Evolutionary conservation across 1,140 invertebrate genomes (phyloP), one percentile per base, ranked within the genome.

Genomic region (Portunus trituberculatus): DNA sequence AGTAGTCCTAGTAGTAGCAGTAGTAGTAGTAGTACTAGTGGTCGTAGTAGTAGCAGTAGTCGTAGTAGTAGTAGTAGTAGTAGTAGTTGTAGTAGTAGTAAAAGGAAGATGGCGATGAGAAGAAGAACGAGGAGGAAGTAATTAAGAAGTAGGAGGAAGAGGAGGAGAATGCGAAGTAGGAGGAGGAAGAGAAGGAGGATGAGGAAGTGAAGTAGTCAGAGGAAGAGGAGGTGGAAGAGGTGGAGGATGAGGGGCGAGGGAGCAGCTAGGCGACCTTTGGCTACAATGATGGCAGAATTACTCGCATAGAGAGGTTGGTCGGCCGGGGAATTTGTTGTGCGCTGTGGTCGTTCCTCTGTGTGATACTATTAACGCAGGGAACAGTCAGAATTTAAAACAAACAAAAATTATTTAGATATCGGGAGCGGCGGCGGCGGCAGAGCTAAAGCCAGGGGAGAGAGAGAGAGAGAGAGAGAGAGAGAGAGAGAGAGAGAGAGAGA

Each of bases 361-460:
- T 93, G 92, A 93, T 93, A 83, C 82, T 93, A 93, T 93, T 93
- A 93, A 29, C 92, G 82, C 92, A 10, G 92, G 83, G 45, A 32
- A 83, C 92, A 93, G 83, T 28, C 45, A 83, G 82, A 93, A 93
- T 93, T n/a, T 87, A 93, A 93, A 93, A 93, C 92, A 93, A 93
- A 93, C 92, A 93, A 93, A 93, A 93, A 86, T 87, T 93, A 93
- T 93, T 84, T 93, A 93, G 83, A 88, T 84, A 88, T 45, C 46
- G 83, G 46, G 46, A 93, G n/a, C 16, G 84, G 92, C 67, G 52
- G 67, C 67, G 67, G 67, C 67, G 16, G 67, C 25, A 76, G 67
- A 76, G 67, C 67, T 76, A 76, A 76, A 76, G 16, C 67, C n/a
- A 93, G 45, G 29, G 91, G 31, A 32, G 31, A 4, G 45, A 25